A percentile compares a stretch with the other conserved stretches of the same genome.
These are phyloP conservation scores for Madoqua kirkii DNA, from an alignment of 2,113 vertebrate species.

Conservation along the genomic window DNA sequence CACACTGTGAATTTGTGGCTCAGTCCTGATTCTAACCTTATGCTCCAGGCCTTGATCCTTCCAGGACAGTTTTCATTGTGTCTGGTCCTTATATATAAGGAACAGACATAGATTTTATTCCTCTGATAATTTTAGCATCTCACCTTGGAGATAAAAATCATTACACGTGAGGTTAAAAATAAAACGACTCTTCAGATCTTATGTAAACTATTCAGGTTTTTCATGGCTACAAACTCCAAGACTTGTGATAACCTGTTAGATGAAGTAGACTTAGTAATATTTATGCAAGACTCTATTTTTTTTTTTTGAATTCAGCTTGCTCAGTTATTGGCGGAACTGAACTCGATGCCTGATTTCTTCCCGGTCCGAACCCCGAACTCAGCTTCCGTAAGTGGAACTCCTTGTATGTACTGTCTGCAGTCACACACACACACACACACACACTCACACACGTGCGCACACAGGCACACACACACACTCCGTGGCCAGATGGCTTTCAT, in stretches of 20 bases:
- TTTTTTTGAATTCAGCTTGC: slow-evolving; percentile 87
- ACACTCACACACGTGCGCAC: no score
- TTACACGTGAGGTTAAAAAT: neutral
- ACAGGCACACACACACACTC: no score
- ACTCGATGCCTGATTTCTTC: slow-evolving; percentile 87
- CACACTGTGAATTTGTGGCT: neutral
- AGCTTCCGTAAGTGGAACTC: slow-evolving; percentile 81
- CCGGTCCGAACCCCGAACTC: slow-evolving; percentile 77
- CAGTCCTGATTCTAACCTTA: neutral
- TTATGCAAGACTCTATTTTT: neutral
- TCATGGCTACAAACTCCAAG: neutral
- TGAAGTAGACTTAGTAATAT: neutral
- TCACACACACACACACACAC: fast-evolving
- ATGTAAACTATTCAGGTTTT: neutral
- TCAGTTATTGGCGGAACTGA: slow-evolving; percentile 92
- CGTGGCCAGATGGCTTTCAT: fast-evolving
- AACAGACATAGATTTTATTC: neutral
- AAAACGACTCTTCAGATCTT: neutral
- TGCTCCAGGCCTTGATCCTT: neutral
- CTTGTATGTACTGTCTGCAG: fast-evolving
- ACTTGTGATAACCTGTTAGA: neutral
- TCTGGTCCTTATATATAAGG: neutral
- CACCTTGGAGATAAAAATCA: neutral
- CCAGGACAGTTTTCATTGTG: neutral
- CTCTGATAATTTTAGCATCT: neutral